Evolutionary conservation across 2,888 invertebrate species (phyloP), one percentile per base, ranked within the genome.

Genomic region (Glaucopsyche alexis): DNA sequence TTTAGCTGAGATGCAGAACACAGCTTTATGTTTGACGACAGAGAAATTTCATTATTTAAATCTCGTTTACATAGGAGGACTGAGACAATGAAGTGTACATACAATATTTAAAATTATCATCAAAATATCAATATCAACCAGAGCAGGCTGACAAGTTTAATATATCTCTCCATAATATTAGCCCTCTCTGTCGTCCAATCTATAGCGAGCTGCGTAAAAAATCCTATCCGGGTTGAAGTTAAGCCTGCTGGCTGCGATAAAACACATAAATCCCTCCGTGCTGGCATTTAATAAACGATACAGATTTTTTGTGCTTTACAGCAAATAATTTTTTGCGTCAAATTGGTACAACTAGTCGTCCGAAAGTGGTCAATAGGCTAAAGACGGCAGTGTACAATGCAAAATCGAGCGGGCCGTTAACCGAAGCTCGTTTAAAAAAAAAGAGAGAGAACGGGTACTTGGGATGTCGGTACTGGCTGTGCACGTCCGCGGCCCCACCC

Each of bases 401-500:
- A n/a, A n/a, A n/a, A 42, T 42, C 42, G 1, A 6, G 42, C 42
- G 7, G 7, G 7, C 42, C 7, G 42, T 42, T 7, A 7, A 42
- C 7, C 42, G 42, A 2, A n/a, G 16, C 16, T 3, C 52, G 7
- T 16, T 8, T 52, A 8, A 8, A 16, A 7, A 16, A 50, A 16
- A n/a, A 52, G n/a, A 50, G n/a, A n/a, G 50, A 13, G 29, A 29
- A 1, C 3, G 16, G n/a, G 16, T 52, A 89, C 88, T 81, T 78
- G 13, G 91, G 90, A 76, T 91, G 91, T 9, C 84, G 79, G 81
- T 89, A 91, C 29, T 88, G 79, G 73, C 82, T 82, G 69, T 81
- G 82, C 69, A 88, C 85, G 42, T 85, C 76, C 7, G 84, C 80
- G 14, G 80, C 73, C 75, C 50, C 16, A 3, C 50, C n/a, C 7